These are phyloP conservation scores for Etheostoma spectabile DNA, from an alignment of 2,113 vertebrate genomes.

Conservation along the genomic window DNA sequence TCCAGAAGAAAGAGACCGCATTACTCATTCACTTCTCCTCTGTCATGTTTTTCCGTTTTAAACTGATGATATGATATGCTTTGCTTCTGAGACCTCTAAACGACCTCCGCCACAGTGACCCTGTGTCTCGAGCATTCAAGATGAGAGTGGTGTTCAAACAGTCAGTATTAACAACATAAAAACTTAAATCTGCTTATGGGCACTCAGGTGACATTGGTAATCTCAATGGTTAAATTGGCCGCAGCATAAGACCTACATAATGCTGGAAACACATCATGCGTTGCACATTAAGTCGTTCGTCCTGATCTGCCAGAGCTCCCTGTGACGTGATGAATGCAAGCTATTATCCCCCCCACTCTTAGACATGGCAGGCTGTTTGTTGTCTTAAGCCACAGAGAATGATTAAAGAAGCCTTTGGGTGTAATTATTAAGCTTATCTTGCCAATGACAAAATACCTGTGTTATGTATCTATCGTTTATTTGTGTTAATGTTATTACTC, in stretches of 20 bases:
- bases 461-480: conserved; percentile 20
- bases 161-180: background rate
- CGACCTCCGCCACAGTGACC: background rate
- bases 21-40: background rate
- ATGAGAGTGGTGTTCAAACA: background rate
- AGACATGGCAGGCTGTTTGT: conserved; percentile 11
- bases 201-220: background rate
- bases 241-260: background rate
- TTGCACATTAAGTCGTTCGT: conserved; percentile 22
- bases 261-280: background rate
- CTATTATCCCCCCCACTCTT: conserved; percentile 31
- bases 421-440: conserved; percentile 43
- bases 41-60: conserved; percentile 28
- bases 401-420: conserved; percentile 24
- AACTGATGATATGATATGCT: conserved; percentile 2
- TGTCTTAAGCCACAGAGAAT: conserved; percentile 28
- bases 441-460: conserved; percentile 32
- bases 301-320: conserved; percentile 19
- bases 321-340: conserved; percentile 33
- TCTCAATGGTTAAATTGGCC: background rate
- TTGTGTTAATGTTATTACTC: conserved; percentile 25
- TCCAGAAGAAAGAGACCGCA: background rate
- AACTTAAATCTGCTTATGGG: background rate
- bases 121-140: background rate
- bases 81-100: background rate